Conservation (phyloP, 2,888 invertebrate species). For the Boloria euphrosyne region DNA sequence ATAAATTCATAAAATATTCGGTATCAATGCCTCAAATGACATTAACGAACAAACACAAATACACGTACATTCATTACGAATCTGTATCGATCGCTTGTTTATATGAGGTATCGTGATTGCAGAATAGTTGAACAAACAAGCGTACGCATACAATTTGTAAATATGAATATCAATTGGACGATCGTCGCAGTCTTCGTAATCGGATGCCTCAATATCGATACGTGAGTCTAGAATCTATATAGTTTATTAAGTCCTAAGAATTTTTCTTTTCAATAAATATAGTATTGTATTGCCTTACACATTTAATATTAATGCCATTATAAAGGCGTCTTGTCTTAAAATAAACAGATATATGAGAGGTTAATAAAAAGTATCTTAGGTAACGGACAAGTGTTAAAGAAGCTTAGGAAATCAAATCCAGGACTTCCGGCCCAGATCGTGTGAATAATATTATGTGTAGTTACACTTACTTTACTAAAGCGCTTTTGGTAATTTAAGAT, state of each 20-base stretch:
- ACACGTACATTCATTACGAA: slow-evolving; percentile 38
- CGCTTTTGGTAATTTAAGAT: no score
- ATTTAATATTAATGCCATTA: no score
- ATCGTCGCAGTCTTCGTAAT: slow-evolving; percentile 30
- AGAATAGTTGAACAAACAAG: slow-evolving; percentile 56
- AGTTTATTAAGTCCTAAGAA: neutral
- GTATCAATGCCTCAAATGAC: slow-evolving; percentile 37
- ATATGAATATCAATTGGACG: slow-evolving; percentile 56
- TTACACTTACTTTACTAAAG: no score
- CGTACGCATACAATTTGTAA: slow-evolving; percentile 63
- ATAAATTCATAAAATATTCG: slow-evolving; percentile 28
- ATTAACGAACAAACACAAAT: slow-evolving; percentile 35
- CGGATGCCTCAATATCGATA: slow-evolving; percentile 21
- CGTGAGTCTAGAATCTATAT: neutral
- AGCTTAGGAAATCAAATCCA: no score
- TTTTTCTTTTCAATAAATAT: no score
- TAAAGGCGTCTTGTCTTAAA: no score
- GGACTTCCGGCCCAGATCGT: no score
- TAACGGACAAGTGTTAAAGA: no score
- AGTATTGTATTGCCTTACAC: no score
- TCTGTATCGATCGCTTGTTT: slow-evolving; percentile 43
- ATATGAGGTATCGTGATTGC: slow-evolving; percentile 54
- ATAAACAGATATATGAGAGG: no score
- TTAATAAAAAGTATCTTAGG: no score
- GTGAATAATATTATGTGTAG: no score